phyloP scores from a whole-genome alignment of 2,113 vertebrate genomes.

The Craseonycteris thonglongyai region DNA sequence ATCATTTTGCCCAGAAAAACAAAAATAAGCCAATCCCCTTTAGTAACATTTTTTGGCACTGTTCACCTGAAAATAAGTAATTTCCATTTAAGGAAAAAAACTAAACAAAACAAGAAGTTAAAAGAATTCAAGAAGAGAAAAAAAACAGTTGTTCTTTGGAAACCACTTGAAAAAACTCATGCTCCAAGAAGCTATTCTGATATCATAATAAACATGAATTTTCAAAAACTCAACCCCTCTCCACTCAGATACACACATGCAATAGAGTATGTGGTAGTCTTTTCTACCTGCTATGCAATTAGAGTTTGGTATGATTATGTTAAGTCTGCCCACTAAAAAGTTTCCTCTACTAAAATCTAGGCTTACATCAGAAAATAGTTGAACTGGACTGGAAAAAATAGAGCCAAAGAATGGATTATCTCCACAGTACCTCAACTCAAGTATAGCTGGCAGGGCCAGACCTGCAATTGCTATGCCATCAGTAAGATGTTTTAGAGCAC shows the following conservation, averaged over 20 bases:
- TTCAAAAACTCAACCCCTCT: background rate
- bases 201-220: background rate
- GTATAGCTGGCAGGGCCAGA: background rate
- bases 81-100: background rate
- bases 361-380: background rate
- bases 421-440: background rate
- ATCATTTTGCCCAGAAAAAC: background rate
- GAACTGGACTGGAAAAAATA: background rate
- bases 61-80: slow-evolving; percentile 13
- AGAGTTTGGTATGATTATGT: background rate
- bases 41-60: background rate
- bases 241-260: background rate
- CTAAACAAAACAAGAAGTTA: background rate
- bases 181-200: background rate
- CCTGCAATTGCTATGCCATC: background rate
- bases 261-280: background rate
- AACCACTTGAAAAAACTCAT: background rate
- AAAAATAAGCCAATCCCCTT: background rate
- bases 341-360: background rate
- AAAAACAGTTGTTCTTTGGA: background rate
- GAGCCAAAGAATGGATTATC: background rate
- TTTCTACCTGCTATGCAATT: background rate
- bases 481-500: background rate
- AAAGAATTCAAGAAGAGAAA: slow-evolving; percentile 17
- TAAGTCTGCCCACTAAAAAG: background rate